Percentiles rank a stretch among this genome's conserved stretches.
phyloP scores from a whole-genome alignment of 2,797 vertebrate species.

The Hydrolagus colliei region DNA sequence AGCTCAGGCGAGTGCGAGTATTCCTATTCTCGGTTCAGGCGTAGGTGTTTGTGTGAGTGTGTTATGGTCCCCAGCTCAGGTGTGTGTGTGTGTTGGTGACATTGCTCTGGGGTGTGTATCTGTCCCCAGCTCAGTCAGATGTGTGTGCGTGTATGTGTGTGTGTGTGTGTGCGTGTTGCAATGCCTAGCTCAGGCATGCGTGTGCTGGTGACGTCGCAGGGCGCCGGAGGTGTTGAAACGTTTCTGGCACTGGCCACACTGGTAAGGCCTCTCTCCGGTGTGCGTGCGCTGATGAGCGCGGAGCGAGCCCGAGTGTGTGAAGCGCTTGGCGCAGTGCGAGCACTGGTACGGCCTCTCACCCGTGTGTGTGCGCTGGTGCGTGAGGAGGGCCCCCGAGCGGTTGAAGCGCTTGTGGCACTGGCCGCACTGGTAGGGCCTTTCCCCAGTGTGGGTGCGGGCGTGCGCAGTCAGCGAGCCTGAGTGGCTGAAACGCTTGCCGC shows the following conservation, averaged over 20 bases:
- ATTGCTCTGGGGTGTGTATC: no score
- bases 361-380: background rate
- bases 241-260: background rate
- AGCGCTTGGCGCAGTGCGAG: background rate
- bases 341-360: background rate
- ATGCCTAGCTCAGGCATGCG: background rate
- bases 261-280: background rate
- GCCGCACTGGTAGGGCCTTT: background rate
- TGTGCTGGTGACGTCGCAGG: background rate
- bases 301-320: background rate
- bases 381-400: background rate
- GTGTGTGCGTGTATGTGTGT: no score
- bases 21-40: no score
- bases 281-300: background rate
- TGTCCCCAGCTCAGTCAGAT: no score
- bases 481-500: background rate
- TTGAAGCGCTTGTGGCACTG: background rate
- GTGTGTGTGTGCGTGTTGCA: background rate
- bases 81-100: no score
- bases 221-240: no score
- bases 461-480: background rate
- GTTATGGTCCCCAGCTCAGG: no score
- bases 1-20: no score
- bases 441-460: background rate
- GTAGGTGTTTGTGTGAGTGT: no score